Evolutionary conservation across 2,888 invertebrate genomes (phyloP).

Genomic region (Diloba caeruleocephala): DNA sequence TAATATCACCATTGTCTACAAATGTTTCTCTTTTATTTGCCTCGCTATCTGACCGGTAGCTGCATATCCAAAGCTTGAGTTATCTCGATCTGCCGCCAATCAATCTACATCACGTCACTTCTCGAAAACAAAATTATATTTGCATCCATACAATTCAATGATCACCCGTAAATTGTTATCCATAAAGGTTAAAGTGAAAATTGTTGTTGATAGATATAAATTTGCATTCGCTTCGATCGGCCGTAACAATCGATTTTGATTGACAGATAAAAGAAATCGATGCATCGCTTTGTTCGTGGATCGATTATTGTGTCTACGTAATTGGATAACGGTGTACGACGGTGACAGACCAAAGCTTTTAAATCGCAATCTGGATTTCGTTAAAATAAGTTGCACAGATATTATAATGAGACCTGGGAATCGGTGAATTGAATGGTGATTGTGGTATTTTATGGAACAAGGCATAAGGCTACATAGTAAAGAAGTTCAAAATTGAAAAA

Average conservation of each 20-base stretch:
- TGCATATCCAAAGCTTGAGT: constrained; percentile 69
- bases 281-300: constrained; percentile 74
- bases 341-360: constrained; percentile 48
- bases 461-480: too few relatives aligned
- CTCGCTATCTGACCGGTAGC: constrained; percentile 71
- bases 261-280: constrained; percentile 83
- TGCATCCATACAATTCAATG: constrained; percentile 1
- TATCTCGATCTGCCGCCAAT: constrained; percentile 79
- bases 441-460: background rate
- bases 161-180: constrained; percentile 3
- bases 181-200: constrained; percentile 19
- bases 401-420: background rate
- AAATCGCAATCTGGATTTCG: constrained; percentile 12
- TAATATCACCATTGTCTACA: constrained; percentile 58
- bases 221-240: constrained; percentile 58
- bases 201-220: constrained; percentile 3
- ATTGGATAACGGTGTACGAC: constrained; percentile 69
- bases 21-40: constrained; percentile 55
- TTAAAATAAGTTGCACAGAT: constrained; percentile 13
- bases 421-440: background rate
- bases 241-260: constrained; percentile 80
- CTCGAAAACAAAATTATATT: constrained; percentile 39
- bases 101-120: constrained; percentile 69
- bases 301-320: constrained; percentile 77
- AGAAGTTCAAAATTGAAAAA: too few relatives aligned